A percentile compares a stretch with the other conserved stretches of the same genome.
Conservation (phyloP, 1,140 invertebrate species). For the Calephelis virginiensis region DNA sequence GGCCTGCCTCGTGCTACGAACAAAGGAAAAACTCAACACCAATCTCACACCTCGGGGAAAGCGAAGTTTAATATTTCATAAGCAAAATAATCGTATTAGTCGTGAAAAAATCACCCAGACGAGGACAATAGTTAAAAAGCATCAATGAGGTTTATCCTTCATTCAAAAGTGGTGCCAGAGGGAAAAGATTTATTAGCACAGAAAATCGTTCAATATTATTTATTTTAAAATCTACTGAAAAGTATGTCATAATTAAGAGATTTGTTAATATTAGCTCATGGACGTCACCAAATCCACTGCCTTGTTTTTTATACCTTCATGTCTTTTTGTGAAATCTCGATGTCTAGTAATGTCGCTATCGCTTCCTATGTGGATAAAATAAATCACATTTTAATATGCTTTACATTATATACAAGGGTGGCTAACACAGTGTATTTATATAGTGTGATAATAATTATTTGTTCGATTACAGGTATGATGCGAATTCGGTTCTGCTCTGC, state of each 20-base stretch:
- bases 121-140: constrained; percentile 30
- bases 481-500: constrained; percentile 82
- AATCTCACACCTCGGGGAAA: constrained; percentile 50
- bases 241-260: not conserved
- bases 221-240: not conserved
- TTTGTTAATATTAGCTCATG: constrained; percentile 17
- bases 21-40: constrained; percentile 67
- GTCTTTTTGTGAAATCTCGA: constrained; percentile 53
- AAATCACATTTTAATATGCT: constrained; percentile 48
- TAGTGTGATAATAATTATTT: constrained; percentile 21
- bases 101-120: constrained; percentile 23
- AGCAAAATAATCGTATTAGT: constrained; percentile 12
- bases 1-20: constrained; percentile 66
- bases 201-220: not conserved
- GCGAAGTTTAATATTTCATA: constrained; percentile 28
- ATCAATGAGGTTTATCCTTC: constrained; percentile 1
- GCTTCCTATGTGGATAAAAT: constrained; percentile 55
- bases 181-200: constrained; percentile 3
- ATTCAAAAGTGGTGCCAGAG: constrained; percentile 6
- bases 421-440: constrained; percentile 36
- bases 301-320: constrained; percentile 57
- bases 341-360: constrained; percentile 38
- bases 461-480: constrained; percentile 89
- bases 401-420: constrained; percentile 65
- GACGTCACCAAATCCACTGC: constrained; percentile 19